Evolutionary conservation across 2,113 vertebrate genomes (phyloP).

Genomic region (Labeo rohita): DNA sequence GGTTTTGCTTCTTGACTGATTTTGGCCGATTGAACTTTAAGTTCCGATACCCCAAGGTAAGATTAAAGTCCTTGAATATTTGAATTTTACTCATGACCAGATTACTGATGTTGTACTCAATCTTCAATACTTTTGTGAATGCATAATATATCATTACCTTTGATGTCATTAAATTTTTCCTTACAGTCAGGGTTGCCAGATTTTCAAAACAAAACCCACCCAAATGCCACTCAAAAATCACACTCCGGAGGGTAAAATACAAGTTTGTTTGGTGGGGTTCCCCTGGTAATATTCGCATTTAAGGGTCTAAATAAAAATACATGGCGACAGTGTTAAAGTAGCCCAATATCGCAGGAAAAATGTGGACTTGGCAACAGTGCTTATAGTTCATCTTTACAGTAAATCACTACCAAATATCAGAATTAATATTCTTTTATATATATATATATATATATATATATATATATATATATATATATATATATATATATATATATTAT

Average conservation of each 20-base stretch:
- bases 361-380: too few species aligned
- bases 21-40: slow-evolving; percentile 77
- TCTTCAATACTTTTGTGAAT: slow-evolving; percentile 37
- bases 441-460: too few species aligned
- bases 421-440: neutral
- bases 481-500: too few species aligned
- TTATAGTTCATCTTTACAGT: neutral
- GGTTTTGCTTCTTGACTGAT: slow-evolving; percentile 80
- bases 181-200: neutral
- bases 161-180: neutral
- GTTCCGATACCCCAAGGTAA: slow-evolving; percentile 75
- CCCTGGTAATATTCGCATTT: too few species aligned
- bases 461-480: too few species aligned
- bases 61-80: neutral
- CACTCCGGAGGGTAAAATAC: too few species aligned
- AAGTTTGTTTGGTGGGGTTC: too few species aligned
- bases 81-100: neutral
- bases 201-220: too few species aligned
- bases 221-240: too few species aligned
- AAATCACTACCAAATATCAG: neutral
- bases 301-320: too few species aligned
- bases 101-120: slow-evolving; percentile 18
- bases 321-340: too few species aligned
- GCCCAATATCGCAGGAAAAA: too few species aligned
- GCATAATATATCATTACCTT: neutral